Base-by-base conservation (phyloP, 2,888 invertebrate species). In the Cerceris ruficornis region DNA sequence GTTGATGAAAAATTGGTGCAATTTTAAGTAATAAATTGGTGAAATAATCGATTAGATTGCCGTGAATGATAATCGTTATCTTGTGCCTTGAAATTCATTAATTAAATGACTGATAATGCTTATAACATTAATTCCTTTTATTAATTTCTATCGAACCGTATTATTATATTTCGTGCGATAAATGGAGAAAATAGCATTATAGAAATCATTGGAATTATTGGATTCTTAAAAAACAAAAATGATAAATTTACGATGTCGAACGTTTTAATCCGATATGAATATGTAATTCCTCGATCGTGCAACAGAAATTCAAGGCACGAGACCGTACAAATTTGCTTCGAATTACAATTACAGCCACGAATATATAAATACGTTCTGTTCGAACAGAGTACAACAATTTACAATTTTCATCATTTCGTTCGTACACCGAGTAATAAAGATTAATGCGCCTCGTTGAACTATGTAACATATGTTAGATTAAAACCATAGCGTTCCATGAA, bases 391-490 rank as follows among this genome's bases (percentile, higher is more conserved):
- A 46, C 46, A 46, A 28, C 28, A 28, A 28, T 46, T 46, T 46
- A 46, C 46, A 11, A 46, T 46, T 11, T 46, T 46, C n/a, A n/a
- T 52, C 7, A 52, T 52, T 52, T 52, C 14, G 7, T 46, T 46
- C 46, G 46, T 46, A 11, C 46, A 46, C 7, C 52, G 13, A 52
- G 1, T 7, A n/a, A n/a, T 15, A 62, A 55, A 42, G 8, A 49
- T 60, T 49, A 70, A 75, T 49, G 42, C 28, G 15, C 64, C 69
- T 59, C 54, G 52, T 69, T 52, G 39, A 59, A 55, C 50, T 58
- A 58, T 74, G 59, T 49, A 59, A 60, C 52, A 55, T 55, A 55
- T 15, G 17, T 55, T 55, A 55, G 55, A 6, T 4, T 55, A 17
- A 55, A 55, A 28, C 14, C 55, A 11, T 7, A 52, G 14, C 52